Evolutionary conservation across 2,888 invertebrate genomes (phyloP), one percentile per base, ranked within the genome.

Genomic region (Ethmia dodecea): DNA sequence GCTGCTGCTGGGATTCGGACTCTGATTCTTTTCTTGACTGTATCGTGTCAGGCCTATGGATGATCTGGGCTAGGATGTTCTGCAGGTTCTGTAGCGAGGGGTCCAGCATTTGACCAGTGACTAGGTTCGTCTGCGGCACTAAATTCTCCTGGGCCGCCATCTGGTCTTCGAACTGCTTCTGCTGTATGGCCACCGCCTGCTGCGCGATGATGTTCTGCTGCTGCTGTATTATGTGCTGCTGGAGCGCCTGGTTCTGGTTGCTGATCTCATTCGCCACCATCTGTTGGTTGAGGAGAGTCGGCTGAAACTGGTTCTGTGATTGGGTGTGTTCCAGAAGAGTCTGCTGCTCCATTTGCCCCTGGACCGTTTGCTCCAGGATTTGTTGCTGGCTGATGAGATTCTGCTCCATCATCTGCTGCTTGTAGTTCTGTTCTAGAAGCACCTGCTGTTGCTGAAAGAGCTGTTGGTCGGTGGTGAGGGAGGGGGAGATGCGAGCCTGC

Each of bases 51-150:
- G 86, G 86, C 35, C 86, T 68, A 18, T 83, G 84, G 28, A 80
- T 86, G 25, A 86, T 86, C 52, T 86, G 86, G 1, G 83, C 63
- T 38, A 86, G 50, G 25, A 84, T 77, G 44, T 77, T 80, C 43
- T 86, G 84, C 24, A 86, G 57, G 45, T 86, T 86, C 47, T 88
- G 88, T 29, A 88, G 60, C 0, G 87, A 83, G 5, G 88, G 89
- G 40, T 88, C 84, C 33, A 87, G 67, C 31, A 79, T 76, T 46
- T 86, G 84, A 24, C 72, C 71, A 2, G 73, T 56, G 26, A 66
- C 73, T 52, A 76, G 69, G 62, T 78, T 78, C 60, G 57, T 48
- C 35, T 76, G 79, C 1, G 76, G 79, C 2, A 67, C 65, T 5
- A 72, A 69, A 36, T 66, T 79, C 3, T 84, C 84, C 43, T 81